Conservation (phyloP, 2,797 vertebrate species). For the Harpagifer antarcticus region DNA sequence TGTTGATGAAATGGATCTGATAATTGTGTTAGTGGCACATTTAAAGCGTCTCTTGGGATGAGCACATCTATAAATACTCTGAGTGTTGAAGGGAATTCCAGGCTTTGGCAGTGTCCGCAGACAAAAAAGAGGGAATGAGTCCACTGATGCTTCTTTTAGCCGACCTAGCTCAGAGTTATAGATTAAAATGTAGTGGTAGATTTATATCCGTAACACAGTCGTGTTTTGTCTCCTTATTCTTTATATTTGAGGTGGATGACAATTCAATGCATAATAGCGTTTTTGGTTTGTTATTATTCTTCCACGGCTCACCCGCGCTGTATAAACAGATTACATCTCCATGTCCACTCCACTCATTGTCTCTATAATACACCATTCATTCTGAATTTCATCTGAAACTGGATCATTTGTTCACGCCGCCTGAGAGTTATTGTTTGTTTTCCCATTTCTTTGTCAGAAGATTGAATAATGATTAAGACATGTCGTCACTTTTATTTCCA, state of each 20-base stretch:
- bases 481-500: neutral
- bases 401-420: neutral
- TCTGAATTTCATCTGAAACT: neutral
- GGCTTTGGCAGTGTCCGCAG: constrained; percentile 72
- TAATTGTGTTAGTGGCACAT: constrained; percentile 79
- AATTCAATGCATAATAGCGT: constrained; percentile 8
- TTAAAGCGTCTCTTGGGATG: constrained; percentile 62
- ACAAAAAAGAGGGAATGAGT: constrained; percentile 72
- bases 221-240: constrained; percentile 46
- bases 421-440: neutral
- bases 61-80: constrained; percentile 72
- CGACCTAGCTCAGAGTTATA: constrained; percentile 75
- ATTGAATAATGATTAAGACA: neutral
- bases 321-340: neutral
- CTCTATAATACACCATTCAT: neutral
- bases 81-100: constrained; percentile 70
- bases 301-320: neutral
- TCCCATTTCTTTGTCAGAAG: neutral
- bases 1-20: constrained; percentile 64
- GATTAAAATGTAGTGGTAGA: constrained; percentile 60
- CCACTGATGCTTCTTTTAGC: constrained; percentile 80
- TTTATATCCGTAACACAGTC: constrained; percentile 67
- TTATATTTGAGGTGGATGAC: constrained; percentile 19
- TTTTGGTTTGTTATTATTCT: constrained; percentile 1
- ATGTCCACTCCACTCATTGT: neutral